Conservation (phyloP, 2,113 vertebrate species). For the Merops nubicus region DNA sequence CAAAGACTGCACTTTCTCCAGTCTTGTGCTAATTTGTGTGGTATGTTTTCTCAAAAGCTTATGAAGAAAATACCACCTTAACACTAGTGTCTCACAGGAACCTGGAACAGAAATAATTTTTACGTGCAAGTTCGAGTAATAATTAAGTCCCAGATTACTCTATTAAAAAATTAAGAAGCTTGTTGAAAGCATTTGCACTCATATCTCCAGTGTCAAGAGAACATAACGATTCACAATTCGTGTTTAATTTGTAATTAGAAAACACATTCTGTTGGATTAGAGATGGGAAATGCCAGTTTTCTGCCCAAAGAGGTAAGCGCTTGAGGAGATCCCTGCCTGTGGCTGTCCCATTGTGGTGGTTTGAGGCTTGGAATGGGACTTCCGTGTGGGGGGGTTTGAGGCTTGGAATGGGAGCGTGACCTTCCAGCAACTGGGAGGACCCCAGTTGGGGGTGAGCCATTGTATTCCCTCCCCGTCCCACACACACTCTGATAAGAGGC, state of each 20-base stretch:
- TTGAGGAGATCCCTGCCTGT: fast-evolving
- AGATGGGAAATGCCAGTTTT: background rate
- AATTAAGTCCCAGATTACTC: conserved; percentile 36
- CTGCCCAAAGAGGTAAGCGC: background rate
- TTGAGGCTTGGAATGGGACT: too few species aligned
- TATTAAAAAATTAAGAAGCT: conserved; percentile 30
- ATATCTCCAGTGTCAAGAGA: background rate
- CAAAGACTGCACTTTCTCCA: background rate
- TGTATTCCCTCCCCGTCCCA: too few species aligned
- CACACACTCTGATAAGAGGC: too few species aligned
- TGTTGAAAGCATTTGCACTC: background rate
- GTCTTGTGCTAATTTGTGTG: background rate
- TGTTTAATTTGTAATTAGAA: conserved; percentile 48
- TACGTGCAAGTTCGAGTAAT: conserved; percentile 12
- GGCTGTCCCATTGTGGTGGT: too few species aligned
- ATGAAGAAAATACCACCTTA: background rate
- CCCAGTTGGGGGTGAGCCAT: too few species aligned
- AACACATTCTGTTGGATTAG: conserved; percentile 6
- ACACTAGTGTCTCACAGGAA: background rate
- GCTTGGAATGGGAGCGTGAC: too few species aligned
- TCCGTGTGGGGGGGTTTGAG: too few species aligned
- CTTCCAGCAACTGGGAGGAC: too few species aligned
- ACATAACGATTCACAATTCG: conserved; percentile 10
- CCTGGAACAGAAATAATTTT: background rate
- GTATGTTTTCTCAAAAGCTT: background rate